Percentiles rank a stretch among this genome's conserved stretches.
These are phyloP conservation scores for Muntiacus muntjak DNA, from an alignment of 2,113 vertebrate species.

Conservation along the genomic window DNA sequence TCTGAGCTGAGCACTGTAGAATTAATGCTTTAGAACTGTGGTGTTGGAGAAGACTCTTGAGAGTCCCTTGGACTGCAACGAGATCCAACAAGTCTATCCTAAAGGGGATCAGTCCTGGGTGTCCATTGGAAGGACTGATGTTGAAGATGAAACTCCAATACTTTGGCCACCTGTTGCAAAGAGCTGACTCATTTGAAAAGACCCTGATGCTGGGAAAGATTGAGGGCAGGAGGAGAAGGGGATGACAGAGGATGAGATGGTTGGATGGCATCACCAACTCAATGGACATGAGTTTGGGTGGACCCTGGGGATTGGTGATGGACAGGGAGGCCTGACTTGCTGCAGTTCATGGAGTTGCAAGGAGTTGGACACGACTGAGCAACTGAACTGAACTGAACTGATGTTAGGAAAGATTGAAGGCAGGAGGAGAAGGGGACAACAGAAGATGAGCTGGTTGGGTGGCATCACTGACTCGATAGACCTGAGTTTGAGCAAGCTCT, in stretches of 20 bases:
- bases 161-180: background rate
- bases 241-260: background rate
- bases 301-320: background rate
- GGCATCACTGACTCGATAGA: background rate
- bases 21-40: background rate
- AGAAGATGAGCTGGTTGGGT: background rate
- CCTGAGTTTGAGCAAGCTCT: background rate
- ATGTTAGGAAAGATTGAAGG: background rate
- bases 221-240: background rate
- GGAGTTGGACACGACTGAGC: background rate
- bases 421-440: background rate
- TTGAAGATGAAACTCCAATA: background rate
- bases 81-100: background rate
- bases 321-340: background rate
- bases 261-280: background rate
- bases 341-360: accelerated
- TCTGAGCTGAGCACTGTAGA: background rate
- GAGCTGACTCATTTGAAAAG: background rate
- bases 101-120: background rate
- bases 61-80: background rate
- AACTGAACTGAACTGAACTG: background rate
- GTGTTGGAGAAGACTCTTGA: background rate
- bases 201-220: background rate
- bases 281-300: background rate
- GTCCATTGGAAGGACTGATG: background rate